Percentiles rank a stretch among this genome's conserved stretches.
phyloP scores from a whole-genome alignment of 2,797 vertebrate species.

The Malacoraja senta region DNA sequence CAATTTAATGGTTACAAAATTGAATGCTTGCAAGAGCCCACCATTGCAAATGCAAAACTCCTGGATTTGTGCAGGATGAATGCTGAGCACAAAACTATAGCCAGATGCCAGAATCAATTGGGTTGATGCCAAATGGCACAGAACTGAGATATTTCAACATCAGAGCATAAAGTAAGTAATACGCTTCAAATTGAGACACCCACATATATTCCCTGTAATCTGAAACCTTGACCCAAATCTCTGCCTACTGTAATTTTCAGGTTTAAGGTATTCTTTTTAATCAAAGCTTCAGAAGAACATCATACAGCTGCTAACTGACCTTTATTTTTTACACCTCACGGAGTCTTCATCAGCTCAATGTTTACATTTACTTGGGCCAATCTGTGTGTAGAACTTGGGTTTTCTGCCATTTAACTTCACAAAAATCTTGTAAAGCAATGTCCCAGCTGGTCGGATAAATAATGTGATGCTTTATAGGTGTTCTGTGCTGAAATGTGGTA shows the following conservation, averaged over 20 bases:
- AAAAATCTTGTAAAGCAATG: neutral
- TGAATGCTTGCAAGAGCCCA: neutral
- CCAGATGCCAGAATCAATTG: constrained; percentile 15
- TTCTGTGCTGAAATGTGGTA: neutral
- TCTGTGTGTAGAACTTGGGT: neutral
- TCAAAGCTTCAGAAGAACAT: neutral
- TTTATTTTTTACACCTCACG: neutral
- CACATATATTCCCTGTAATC: neutral
- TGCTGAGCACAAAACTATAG: neutral
- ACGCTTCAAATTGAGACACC: constrained; percentile 8
- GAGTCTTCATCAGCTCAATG: neutral
- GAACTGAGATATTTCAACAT: constrained; percentile 36
- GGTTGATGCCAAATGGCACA: neutral
- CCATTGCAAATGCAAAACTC: neutral
- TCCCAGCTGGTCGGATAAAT: neutral
- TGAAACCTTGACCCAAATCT: neutral
- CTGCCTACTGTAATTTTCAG: neutral
- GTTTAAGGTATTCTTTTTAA: neutral
- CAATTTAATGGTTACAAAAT: neutral
- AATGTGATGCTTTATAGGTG: neutral
- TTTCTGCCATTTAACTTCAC: neutral
- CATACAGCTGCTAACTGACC: no score
- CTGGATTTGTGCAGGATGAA: neutral
- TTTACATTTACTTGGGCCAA: neutral
- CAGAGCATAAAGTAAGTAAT: constrained; percentile 11